phyloP scores from a whole-genome alignment of 2,888 invertebrate genomes.

The Bhutanitis thaidina region DNA sequence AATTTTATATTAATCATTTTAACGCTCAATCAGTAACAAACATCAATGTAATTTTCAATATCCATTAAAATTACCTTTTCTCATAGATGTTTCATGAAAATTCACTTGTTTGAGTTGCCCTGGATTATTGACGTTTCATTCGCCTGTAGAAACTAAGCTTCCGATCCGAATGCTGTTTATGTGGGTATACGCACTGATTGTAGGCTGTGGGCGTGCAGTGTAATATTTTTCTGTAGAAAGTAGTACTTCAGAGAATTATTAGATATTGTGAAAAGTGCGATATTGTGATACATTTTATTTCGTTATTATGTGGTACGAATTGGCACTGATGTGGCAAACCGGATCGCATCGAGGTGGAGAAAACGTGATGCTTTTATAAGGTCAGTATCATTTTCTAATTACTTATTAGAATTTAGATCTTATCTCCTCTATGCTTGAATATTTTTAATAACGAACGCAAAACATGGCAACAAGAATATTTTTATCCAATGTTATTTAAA shows the following conservation, averaged over 20 bases:
- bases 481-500: too few species aligned
- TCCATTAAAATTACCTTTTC: neutral
- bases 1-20: neutral
- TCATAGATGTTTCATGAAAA: slow-evolving; percentile 17
- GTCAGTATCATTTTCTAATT: slow-evolving; percentile 49
- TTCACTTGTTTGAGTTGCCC: slow-evolving; percentile 39
- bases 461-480: too few species aligned
- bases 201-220: slow-evolving; percentile 59
- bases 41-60: too few species aligned
- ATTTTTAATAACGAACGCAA: too few species aligned
- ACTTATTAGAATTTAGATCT: neutral
- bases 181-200: slow-evolving; percentile 43
- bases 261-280: slow-evolving; percentile 38
- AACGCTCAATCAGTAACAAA: too few species aligned
- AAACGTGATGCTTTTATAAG: slow-evolving; percentile 72
- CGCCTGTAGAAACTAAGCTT: slow-evolving; percentile 51
- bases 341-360: slow-evolving; percentile 65
- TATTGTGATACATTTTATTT: slow-evolving; percentile 34
- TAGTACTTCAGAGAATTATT: slow-evolving; percentile 17
- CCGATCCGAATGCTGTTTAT: slow-evolving; percentile 52
- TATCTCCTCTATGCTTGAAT: too few species aligned
- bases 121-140: slow-evolving; percentile 71
- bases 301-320: slow-evolving; percentile 61
- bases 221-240: slow-evolving; percentile 7
- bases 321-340: slow-evolving; percentile 74